A percentile compares a stretch with the other conserved stretches of the same genome.
phyloP scores from a whole-genome alignment of 2,113 vertebrate genomes.

The Gnathonemus echidnorhynchus region DNA sequence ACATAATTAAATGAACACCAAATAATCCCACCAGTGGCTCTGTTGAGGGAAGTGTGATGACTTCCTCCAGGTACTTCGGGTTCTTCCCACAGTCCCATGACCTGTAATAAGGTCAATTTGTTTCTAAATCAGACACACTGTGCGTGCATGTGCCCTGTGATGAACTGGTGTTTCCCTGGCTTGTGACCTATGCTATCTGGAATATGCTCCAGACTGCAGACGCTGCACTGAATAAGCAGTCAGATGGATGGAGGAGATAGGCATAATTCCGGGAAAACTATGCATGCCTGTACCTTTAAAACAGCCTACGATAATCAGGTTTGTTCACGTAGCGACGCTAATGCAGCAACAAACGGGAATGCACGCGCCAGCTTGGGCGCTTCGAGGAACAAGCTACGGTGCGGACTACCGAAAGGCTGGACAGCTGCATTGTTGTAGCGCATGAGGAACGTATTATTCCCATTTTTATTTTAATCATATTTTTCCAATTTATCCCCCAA shows the following conservation, averaged over 20 bases:
- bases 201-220: background rate
- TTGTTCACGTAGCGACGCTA: background rate
- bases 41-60: background rate
- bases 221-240: background rate
- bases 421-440: background rate
- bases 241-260: background rate
- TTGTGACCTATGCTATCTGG: background rate
- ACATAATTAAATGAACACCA: background rate
- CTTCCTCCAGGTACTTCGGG: background rate
- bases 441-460: slow-evolving; percentile 26
- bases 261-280: background rate
- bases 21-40: background rate
- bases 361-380: background rate
- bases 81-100: background rate
- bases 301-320: background rate
- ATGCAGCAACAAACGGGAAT: background rate
- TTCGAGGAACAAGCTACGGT: background rate
- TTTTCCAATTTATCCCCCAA: slow-evolving; percentile 22
- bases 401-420: background rate
- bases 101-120: background rate
- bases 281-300: background rate
- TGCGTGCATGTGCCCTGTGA: background rate
- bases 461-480: slow-evolving; percentile 26
- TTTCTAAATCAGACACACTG: background rate
- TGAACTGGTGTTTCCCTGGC: background rate